Evolutionary conservation across 2,888 invertebrate genomes (phyloP).

Genomic region (Vannuccia rotundouncinata): DNA sequence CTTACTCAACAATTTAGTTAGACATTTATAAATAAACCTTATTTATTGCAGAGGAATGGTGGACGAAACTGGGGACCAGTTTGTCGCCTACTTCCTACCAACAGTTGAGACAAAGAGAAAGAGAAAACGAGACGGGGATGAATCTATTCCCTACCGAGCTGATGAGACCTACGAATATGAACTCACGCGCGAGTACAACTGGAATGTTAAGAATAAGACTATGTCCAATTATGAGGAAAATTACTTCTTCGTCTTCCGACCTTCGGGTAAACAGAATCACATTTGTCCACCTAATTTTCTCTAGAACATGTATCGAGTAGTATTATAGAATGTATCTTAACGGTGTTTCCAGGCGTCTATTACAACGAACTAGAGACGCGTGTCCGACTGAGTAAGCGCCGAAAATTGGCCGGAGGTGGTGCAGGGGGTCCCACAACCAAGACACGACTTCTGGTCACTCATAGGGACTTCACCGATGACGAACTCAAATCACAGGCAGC

Average conservation of each 20-base stretch:
- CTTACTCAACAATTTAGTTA: too few relatives aligned
- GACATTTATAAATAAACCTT: too few relatives aligned
- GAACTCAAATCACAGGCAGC: slow-evolving; percentile 74
- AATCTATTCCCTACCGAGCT: slow-evolving; percentile 67
- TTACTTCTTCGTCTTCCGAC: slow-evolving; percentile 84
- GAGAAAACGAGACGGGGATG: slow-evolving; percentile 72
- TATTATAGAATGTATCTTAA: not conserved
- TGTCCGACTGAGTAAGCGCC: slow-evolving; percentile 82
- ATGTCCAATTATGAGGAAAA: slow-evolving; percentile 92
- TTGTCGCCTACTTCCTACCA: slow-evolving; percentile 95
- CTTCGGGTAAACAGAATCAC: slow-evolving; percentile 64
- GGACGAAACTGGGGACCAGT: slow-evolving; percentile 97
- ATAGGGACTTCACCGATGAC: slow-evolving; percentile 73
- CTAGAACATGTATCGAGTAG: not conserved
- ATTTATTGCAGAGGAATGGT: slow-evolving; percentile 99
- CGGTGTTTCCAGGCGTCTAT: slow-evolving; percentile 64
- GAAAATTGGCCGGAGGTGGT: slow-evolving; percentile 64
- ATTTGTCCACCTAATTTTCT: too few relatives aligned
- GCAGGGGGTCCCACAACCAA: slow-evolving; percentile 57
- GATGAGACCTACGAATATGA: slow-evolving; percentile 91
- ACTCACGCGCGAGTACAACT: slow-evolving; percentile 95
- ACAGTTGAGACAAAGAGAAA: slow-evolving; percentile 84
- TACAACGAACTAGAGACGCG: slow-evolving; percentile 87
- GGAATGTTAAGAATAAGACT: slow-evolving; percentile 96
- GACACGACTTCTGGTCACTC: slow-evolving; percentile 78